phyloP scores from a whole-genome alignment of 2,113 vertebrate species.

The Podilymbus podiceps region DNA sequence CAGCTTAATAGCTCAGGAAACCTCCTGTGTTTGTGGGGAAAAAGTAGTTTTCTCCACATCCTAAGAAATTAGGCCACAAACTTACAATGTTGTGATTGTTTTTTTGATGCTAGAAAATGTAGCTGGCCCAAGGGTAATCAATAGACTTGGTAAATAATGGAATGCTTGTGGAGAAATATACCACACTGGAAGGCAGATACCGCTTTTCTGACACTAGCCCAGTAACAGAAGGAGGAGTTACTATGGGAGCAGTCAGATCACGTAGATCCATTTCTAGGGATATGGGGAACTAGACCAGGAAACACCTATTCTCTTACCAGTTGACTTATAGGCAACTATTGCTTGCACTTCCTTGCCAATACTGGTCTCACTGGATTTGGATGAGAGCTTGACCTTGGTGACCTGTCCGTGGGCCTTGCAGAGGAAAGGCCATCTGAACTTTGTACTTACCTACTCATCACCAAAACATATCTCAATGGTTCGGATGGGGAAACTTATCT shows the following conservation, averaged over 20 bases:
- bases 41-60: background rate
- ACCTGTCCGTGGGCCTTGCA: background rate
- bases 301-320: background rate
- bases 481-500: background rate
- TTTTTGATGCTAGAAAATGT: background rate
- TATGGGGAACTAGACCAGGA: background rate
- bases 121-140: background rate
- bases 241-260: no score
- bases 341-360: background rate
- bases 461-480: background rate
- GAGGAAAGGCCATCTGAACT: background rate
- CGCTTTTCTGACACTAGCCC: background rate
- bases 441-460: background rate
- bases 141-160: background rate
- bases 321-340: background rate
- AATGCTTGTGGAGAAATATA: background rate
- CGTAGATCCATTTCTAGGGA: background rate
- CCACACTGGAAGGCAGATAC: background rate
- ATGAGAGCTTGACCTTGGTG: background rate
- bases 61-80: background rate
- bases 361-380: background rate
- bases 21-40: accelerated
- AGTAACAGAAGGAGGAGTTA: background rate
- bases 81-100: background rate
- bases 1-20: background rate